Evolutionary conservation across 2,888 invertebrate species (phyloP).

Genomic region (Patella caerulea): DNA sequence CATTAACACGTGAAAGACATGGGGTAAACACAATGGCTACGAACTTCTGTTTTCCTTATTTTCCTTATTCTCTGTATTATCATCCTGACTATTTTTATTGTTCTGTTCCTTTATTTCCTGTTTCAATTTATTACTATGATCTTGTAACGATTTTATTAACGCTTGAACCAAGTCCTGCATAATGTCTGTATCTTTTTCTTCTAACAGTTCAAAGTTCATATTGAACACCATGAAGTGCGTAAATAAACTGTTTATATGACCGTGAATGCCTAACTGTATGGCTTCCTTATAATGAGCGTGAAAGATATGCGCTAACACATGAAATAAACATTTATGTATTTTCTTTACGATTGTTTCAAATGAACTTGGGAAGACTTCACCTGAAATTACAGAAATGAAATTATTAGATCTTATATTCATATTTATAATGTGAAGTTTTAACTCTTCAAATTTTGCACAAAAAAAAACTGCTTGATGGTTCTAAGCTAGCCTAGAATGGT

Average conservation of each 20-base stretch:
- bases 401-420: too few relatives aligned
- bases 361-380: conserved; percentile 92
- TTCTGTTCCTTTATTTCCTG: conserved; percentile 31
- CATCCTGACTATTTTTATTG: not conserved
- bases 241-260: conserved; percentile 97
- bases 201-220: conserved; percentile 91
- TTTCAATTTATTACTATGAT: conserved; percentile 56
- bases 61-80: not conserved
- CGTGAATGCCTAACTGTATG: conserved; percentile 91
- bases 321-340: conserved; percentile 95
- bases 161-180: conserved; percentile 82
- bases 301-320: conserved; percentile 98
- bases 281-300: conserved; percentile 97
- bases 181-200: conserved; percentile 95
- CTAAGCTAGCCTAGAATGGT: too few relatives aligned
- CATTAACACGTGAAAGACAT: not conserved
- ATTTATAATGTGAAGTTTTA: too few relatives aligned
- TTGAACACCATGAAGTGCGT: conserved; percentile 91
- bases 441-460: too few relatives aligned
- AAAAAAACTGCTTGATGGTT: too few relatives aligned
- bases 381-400: conserved; percentile 70
- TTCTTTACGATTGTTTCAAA: conserved; percentile 96
- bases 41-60: not conserved
- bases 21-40: not conserved
- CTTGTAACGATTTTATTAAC: conserved; percentile 58